Evolutionary conservation across 2,113 vertebrate species (phyloP), one percentile per base, ranked within the genome.

Genomic region (Corapipo altera): DNA sequence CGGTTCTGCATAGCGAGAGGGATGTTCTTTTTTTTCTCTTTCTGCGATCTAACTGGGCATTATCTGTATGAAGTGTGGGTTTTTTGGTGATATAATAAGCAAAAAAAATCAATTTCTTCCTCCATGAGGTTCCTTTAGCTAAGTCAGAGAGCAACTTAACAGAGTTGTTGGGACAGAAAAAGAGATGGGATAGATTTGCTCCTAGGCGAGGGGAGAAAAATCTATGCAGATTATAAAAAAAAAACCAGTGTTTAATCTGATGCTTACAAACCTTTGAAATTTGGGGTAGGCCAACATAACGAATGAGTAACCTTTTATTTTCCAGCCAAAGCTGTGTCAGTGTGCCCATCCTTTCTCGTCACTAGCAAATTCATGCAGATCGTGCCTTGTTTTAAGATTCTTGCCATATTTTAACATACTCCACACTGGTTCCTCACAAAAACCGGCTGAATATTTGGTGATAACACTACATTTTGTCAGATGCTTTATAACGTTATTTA

Each of bases 131-230:
- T 48, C 97, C 98, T 54, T 93, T 98, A 12, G 98, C 97, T 77
- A 98, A 98, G 88, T 98, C 98, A 6, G 98, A 98, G 94, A 97
- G 96, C 9, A 97, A 98, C 96, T 97, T 98, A 37, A 96, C 62
- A 0, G 98, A 99, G 93, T 97, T 99, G 61, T 90, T 98, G 97
- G 98, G 98, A 23, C 91, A 97, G 84, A 75, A 96, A 78, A 98
- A 96, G 92, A 95, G 74, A 46, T 98, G 98, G 96, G 96, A 72
- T 95, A 98, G 98, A 89, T 99, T 98, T 71, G 98, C 98, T 85
- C 98, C 98, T 5, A 96, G 98, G 94, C 48, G 21, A 79, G 95
- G 91, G 27, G 96, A 97, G 55, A 80, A n/a, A 91, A 90, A 94
- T 77, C 94, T 98, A 88, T 96, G 35, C 96, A 20, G 98, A 98